These are phyloP conservation scores for Patella caerulea DNA, from an alignment of 2,888 invertebrate genomes.

Conservation along the genomic window DNA sequence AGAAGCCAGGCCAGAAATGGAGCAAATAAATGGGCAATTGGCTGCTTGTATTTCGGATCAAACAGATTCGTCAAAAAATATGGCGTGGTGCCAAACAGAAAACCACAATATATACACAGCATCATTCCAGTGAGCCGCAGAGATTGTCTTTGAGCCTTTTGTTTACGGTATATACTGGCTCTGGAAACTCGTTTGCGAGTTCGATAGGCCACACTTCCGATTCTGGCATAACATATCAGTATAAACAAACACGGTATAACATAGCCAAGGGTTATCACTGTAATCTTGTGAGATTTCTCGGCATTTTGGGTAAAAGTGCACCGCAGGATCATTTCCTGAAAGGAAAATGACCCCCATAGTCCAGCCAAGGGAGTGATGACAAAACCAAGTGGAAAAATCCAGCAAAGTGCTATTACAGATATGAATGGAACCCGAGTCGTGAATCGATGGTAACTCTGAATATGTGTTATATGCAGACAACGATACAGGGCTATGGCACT, in stretches of 20 bases:
- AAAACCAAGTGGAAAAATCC: conserved; percentile 53
- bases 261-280: conserved; percentile 54
- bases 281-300: conserved; percentile 56
- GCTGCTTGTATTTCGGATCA: conserved; percentile 47
- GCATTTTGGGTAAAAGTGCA: conserved; percentile 52
- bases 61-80: conserved; percentile 57
- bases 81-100: conserved; percentile 58
- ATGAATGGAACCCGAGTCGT: conserved; percentile 44
- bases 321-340: conserved; percentile 52
- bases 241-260: conserved; percentile 60
- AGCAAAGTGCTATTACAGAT: conserved; percentile 47
- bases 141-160: conserved; percentile 41
- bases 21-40: conserved; percentile 59
- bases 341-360: conserved; percentile 55
- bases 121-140: conserved; percentile 61
- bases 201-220: conserved; percentile 55
- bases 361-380: conserved; percentile 50
- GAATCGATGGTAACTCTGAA: conserved; percentile 49
- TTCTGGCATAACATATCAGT: conserved; percentile 56
- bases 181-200: conserved; percentile 48
- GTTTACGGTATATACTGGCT: conserved; percentile 41
- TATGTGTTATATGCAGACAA: conserved; percentile 54
- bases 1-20: conserved; percentile 58
- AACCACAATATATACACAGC: conserved; percentile 60
- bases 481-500: conserved; percentile 58